Base-by-base conservation (phyloP, 1,140 invertebrate species). In the Halotydeus destructor region DNA sequence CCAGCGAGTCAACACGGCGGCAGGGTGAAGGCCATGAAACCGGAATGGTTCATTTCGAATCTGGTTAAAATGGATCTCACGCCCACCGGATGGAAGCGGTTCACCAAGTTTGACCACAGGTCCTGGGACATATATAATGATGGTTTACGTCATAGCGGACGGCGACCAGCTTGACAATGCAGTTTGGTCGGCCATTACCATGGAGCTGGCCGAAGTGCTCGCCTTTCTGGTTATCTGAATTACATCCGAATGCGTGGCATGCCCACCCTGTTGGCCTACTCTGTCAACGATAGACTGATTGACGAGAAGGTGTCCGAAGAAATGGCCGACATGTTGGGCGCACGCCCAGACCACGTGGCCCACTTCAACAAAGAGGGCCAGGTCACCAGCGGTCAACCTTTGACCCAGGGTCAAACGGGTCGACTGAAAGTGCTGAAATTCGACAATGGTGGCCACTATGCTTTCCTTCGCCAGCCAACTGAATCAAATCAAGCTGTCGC, bases 211-310 rank as follows among this genome's bases (percentile, higher is more conserved):
- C 21, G 21, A 36, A 9, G n/a, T n/a, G 8, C 6, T 8, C 34
- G 34, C 21, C n/a, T 36, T 19, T 8, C 21, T 8, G 21, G 34
- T 8, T 19, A 36, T 14, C 34, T 36, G 8, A 6, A 36, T n/a
- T 9, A 39, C 6, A 14, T 39, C 38, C 38, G 16, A 26, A 9
- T 14, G n/a, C n/a, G n/a, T n/a, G n/a, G n/a, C n/a, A n/a, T n/a
- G n/a, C n/a, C n/a, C n/a, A n/a, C n/a, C n/a, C 16, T 39, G 9
- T 36, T 36, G 21, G 34, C 21, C n/a, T 36, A 14, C 16, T 14
- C n/a, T 36, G 34, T 14, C n/a, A 36, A 36, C 21, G 34, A 36
- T 16, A 36, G 21, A 16, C 34, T 36, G 8, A 36, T 36, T 36
- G 34, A 36, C n/a, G 8, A 16, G 8, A 19, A 36, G 34, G 21